These are phyloP conservation scores for Henicopernis longicauda DNA, from an alignment of 2,113 vertebrate species.

Conservation along the genomic window DNA sequence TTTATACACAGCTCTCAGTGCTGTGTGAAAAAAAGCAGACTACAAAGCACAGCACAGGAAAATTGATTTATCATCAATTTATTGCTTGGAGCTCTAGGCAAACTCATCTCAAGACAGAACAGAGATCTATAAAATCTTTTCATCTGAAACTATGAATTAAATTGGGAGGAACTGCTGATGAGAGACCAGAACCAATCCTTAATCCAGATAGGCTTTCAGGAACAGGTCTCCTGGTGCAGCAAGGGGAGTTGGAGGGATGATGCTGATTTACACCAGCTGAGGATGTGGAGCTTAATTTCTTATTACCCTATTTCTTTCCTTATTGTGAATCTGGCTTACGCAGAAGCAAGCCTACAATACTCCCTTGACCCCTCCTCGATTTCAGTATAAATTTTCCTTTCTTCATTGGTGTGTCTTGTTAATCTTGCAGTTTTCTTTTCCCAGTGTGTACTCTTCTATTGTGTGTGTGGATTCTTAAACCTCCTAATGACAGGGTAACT, in stretches of 20 bases:
- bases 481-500: constrained; percentile 36
- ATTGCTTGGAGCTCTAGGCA: constrained; percentile 42
- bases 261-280: not conserved
- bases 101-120: constrained; percentile 28
- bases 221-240: not conserved
- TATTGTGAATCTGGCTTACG: not conserved
- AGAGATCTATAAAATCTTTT: constrained; percentile 56
- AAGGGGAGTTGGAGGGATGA: not conserved
- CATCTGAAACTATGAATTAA: constrained; percentile 41
- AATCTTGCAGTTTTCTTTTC: not conserved
- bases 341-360: not conserved
- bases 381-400: not conserved
- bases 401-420: not conserved
- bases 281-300: not conserved
- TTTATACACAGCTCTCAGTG: constrained; percentile 4
- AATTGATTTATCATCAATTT: constrained; percentile 63
- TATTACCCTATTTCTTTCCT: not conserved
- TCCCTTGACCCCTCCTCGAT: not conserved
- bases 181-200: not conserved
- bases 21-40: constrained; percentile 24
- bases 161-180: constrained; percentile 6
- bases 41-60: not conserved
- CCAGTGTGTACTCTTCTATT: not conserved
- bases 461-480: constrained; percentile 11
- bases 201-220: not conserved